A percentile compares a stretch with the other conserved stretches of the same genome.
These are phyloP conservation scores for Myotis vivesi DNA, from an alignment of 2,797 vertebrate genomes.

Conservation along the genomic window DNA sequence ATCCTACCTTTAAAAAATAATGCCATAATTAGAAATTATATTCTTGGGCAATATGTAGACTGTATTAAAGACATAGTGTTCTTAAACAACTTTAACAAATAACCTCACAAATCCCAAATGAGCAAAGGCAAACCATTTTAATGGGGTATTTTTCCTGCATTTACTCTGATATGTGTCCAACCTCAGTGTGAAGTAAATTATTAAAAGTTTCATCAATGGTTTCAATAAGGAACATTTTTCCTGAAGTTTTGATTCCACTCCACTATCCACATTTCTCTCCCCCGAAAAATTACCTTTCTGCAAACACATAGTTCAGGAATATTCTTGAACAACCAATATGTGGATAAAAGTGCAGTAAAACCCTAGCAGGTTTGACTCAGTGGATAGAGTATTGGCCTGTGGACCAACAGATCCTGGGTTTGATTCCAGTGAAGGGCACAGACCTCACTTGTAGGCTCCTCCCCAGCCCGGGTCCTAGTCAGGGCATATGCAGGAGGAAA, in stretches of 20 bases:
- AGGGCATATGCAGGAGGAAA: too few relatives aligned
- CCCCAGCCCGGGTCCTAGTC: too few relatives aligned
- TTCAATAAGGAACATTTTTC: slow-evolving; percentile 66
- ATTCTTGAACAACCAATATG: slow-evolving; percentile 55
- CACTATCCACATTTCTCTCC: slow-evolving; percentile 70
- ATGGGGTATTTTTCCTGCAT: slow-evolving; percentile 80
- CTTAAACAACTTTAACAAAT: slow-evolving; percentile 69
- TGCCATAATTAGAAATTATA: slow-evolving; percentile 37
- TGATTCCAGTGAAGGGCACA: too few relatives aligned
- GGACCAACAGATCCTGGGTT: too few relatives aligned
- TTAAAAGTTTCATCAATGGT: slow-evolving; percentile 79
- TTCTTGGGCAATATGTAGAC: background rate
- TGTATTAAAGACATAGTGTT: slow-evolving; percentile 69
- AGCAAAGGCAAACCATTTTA: slow-evolving; percentile 79
- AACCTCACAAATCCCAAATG: slow-evolving; percentile 76
- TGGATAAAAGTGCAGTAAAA: background rate
- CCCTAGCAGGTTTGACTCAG: too few relatives aligned
- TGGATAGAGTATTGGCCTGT: too few relatives aligned
- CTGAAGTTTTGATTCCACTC: slow-evolving; percentile 62
- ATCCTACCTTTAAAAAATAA: slow-evolving; percentile 61
- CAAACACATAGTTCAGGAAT: slow-evolving; percentile 58
- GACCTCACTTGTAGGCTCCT: too few relatives aligned
- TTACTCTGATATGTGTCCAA: slow-evolving; percentile 80
- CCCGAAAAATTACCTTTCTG: slow-evolving; percentile 67
- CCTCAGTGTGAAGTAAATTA: slow-evolving; percentile 81